phyloP scores from a whole-genome alignment of 2,888 invertebrate genomes.

The Lumbricus terrestris region DNA sequence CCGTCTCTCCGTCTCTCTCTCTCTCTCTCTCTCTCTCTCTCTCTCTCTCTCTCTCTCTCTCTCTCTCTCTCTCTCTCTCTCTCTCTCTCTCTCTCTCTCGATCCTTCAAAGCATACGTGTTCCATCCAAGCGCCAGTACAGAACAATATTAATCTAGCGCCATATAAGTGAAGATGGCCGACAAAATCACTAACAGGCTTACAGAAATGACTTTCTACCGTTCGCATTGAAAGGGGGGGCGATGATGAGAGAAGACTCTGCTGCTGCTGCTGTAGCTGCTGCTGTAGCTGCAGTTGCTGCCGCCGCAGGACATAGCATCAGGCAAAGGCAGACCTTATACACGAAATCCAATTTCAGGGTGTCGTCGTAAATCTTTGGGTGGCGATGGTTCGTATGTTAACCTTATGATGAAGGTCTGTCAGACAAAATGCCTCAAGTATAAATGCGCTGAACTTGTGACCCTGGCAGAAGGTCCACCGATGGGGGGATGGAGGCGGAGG shows the following conservation, averaged over 20 bases:
- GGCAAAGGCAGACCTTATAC: background rate
- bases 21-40: no score
- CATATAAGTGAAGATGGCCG: background rate
- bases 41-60: no score
- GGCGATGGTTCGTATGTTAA: background rate
- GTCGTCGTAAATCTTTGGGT: background rate
- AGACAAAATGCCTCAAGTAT: background rate
- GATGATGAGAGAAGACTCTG: background rate
- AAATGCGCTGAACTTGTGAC: background rate
- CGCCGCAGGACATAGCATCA: background rate
- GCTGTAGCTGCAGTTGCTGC: no score
- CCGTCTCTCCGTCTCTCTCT: background rate
- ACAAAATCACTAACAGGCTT: conserved; percentile 3
- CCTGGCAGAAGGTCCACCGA: background rate
- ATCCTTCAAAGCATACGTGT: background rate
- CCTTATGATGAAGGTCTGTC: background rate
- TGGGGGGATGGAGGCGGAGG: no score
- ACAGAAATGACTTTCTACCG: background rate
- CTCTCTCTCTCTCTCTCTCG: background rate
- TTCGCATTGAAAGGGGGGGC: background rate
- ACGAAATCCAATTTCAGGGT: conserved; percentile 3
- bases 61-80: background rate
- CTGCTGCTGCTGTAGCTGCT: background rate
- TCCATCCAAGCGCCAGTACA: background rate
- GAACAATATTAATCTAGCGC: background rate